These are phyloP conservation scores for Penaeus monodon DNA, from an alignment of 2,888 invertebrate species.

Conservation along the genomic window DNA sequence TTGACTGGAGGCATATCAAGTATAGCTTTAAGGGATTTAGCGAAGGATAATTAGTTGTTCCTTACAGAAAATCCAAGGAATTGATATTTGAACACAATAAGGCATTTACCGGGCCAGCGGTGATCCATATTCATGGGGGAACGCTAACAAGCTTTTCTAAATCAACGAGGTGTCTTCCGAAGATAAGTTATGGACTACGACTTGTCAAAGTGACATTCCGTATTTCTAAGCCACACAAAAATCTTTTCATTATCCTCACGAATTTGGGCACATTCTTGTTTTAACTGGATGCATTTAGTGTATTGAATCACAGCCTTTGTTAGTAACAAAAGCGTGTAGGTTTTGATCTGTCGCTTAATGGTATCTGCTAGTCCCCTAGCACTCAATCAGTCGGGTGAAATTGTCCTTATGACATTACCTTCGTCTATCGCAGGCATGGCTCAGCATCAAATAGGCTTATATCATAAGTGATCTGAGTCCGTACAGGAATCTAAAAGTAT, in stretches of 20 bases:
- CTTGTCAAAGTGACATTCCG: background rate
- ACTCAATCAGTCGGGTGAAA: background rate
- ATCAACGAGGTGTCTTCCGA: background rate
- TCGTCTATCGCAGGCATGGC: background rate
- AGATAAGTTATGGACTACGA: background rate
- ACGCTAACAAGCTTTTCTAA: background rate
- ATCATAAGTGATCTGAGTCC: conserved; percentile 1
- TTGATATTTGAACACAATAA: background rate
- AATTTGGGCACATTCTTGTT: too few species aligned
- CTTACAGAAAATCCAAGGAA: conserved; percentile 3
- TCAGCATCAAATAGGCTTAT: background rate
- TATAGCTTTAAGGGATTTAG: background rate
- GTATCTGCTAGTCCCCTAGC: background rate
- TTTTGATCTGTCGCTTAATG: background rate
- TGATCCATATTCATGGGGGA: background rate
- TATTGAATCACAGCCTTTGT: conserved; percentile 7
- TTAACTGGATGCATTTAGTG: too few species aligned
- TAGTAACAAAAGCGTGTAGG: background rate
- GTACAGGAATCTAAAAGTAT: background rate
- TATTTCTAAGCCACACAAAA: background rate
- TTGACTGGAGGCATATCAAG: background rate
- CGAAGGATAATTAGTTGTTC: background rate
- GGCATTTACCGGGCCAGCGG: conserved; percentile 12
- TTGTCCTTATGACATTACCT: background rate
- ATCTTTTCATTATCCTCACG: background rate